Conservation (phyloP, 2,888 invertebrate genomes). For the Xestobium rufovillosum region DNA sequence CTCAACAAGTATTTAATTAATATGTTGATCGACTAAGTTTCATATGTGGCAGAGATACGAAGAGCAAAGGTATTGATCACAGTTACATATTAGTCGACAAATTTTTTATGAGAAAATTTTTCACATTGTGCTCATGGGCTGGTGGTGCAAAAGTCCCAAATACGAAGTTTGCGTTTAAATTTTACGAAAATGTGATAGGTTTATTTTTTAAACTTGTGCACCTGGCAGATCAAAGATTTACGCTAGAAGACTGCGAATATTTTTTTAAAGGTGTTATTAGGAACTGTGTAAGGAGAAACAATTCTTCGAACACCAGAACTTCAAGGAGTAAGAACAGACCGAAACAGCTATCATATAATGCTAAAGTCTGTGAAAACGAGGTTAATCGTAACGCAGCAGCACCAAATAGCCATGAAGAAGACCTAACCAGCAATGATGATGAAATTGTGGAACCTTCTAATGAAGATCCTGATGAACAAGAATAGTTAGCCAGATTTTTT, state of each 20-base stretch:
- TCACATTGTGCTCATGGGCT: conserved; percentile 22
- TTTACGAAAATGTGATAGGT: conserved; percentile 17
- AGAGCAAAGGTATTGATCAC: conserved; percentile 15
- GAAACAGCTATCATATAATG: conserved; percentile 2
- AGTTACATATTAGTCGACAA: conserved; percentile 20
- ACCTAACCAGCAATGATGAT: no score
- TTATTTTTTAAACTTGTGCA: conserved; percentile 17
- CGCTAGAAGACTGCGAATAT: conserved; percentile 18
- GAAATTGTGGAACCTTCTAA: no score
- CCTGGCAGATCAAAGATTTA: conserved; percentile 16
- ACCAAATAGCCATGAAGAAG: no score
- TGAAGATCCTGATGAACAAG: no score
- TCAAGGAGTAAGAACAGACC: conserved; percentile 8
- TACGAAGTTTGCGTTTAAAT: conserved; percentile 20
- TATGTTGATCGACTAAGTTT: conserved; percentile 10
- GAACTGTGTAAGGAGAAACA: conserved; percentile 12
- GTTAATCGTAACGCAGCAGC: no score
- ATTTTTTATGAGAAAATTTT: conserved; percentile 20
- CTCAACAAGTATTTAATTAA: conserved; percentile 12
- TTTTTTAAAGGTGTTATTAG: conserved; percentile 20
- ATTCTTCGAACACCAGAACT: conserved; percentile 1
- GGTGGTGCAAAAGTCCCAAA: conserved; percentile 18
- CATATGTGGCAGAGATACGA: conserved; percentile 16
- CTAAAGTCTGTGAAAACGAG: no score
- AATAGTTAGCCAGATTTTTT: no score